Conservation (phyloP, 2,113 vertebrate genomes). For the Lycaon pictus region DNA sequence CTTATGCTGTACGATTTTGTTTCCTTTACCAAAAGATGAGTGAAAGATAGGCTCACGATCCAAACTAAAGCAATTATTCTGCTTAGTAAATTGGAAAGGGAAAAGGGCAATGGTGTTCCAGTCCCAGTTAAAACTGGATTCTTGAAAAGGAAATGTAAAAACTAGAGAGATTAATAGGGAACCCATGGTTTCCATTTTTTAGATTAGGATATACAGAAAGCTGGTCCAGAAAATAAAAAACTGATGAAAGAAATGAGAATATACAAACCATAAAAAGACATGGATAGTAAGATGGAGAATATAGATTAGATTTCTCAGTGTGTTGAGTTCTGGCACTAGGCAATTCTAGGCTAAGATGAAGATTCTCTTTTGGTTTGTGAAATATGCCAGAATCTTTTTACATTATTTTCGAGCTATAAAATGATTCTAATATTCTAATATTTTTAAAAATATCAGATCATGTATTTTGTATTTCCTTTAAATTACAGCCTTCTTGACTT, state of each 20-base stretch:
- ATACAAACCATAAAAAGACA: background rate
- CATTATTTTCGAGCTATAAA: background rate
- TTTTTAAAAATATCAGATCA: background rate
- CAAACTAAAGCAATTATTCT: background rate
- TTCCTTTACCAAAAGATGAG: background rate
- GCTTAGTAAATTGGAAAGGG: background rate
- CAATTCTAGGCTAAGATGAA: background rate
- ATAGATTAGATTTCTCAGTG: background rate
- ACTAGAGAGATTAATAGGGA: background rate
- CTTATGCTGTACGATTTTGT: background rate
- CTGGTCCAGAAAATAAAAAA: background rate
- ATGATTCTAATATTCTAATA: background rate
- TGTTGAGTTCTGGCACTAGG: background rate
- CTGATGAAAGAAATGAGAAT: background rate
- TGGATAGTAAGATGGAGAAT: background rate
- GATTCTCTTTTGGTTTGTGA: background rate
- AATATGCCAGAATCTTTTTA: background rate
- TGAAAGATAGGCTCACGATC: background rate
- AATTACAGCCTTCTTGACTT: background rate
- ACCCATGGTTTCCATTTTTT: background rate
- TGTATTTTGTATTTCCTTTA: background rate
- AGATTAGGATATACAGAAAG: background rate
- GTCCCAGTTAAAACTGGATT: background rate
- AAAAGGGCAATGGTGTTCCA: background rate
- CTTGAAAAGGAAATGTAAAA: background rate